Percentiles rank a stretch among this genome's conserved stretches.
phyloP scores from a whole-genome alignment of 2,113 vertebrate species.

The Oreochromis aureus region DNA sequence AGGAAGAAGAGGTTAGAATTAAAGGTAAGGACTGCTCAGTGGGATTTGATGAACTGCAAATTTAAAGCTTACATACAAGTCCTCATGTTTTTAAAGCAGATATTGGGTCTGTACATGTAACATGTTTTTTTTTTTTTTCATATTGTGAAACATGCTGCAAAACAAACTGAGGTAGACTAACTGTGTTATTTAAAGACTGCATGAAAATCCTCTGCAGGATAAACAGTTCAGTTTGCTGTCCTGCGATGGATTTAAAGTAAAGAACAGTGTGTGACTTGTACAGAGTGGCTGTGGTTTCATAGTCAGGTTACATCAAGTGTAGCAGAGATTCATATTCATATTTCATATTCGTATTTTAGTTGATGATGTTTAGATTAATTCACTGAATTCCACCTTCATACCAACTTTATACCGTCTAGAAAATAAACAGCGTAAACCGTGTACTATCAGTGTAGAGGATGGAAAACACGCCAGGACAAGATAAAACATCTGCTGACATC shows the following conservation, averaged over 20 bases:
- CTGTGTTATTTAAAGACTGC: neutral
- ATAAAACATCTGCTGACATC: neutral
- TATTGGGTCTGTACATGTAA: neutral
- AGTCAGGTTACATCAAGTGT: neutral
- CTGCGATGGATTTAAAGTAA: neutral
- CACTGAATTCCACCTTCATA: neutral
- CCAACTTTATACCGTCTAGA: neutral
- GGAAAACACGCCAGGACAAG: neutral
- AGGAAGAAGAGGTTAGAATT: neutral
- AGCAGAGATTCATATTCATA: neutral
- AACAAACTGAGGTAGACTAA: neutral
- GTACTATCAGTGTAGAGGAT: neutral
- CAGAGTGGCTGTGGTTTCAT: neutral
- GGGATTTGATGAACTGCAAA: neutral
- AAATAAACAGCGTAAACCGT: neutral
- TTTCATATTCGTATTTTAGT: neutral
- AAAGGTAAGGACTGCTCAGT: neutral
- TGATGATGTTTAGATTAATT: neutral
- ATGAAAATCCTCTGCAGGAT: neutral
- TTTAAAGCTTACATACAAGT: neutral
- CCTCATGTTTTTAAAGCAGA: neutral
- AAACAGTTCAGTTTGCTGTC: neutral
- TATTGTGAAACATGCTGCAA: neutral
- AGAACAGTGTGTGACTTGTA: neutral
- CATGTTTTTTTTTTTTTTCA: neutral